Conservation (phyloP, 2,113 vertebrate genomes). For the Microcebus tavaratra region DNA sequence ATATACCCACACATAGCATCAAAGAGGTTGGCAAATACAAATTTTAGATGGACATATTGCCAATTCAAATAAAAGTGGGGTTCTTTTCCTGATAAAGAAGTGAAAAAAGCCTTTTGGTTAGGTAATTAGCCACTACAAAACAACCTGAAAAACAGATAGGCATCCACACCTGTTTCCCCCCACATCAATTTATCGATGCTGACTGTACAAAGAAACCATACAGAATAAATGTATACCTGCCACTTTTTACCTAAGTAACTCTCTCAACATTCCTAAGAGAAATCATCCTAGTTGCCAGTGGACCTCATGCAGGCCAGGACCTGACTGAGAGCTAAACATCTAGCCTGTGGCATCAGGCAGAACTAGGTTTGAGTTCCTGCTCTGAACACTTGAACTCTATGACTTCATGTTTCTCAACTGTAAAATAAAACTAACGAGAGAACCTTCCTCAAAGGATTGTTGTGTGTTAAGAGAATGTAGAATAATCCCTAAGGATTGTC, state of each 20-base stretch:
- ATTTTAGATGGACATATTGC: neutral
- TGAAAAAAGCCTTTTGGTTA: neutral
- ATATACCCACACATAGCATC: neutral
- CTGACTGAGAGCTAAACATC: neutral
- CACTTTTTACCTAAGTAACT: neutral
- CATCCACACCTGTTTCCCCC: neutral
- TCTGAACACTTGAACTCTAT: neutral
- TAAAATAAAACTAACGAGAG: neutral
- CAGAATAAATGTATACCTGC: neutral
- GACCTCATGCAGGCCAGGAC: neutral
- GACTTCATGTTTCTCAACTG: neutral
- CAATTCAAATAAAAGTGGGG: neutral
- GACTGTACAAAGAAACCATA: neutral
- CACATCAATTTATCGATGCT: neutral
- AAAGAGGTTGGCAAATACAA: neutral
- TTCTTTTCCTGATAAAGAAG: neutral
- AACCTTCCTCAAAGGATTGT: neutral
- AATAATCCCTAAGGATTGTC: neutral
- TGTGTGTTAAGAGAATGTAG: too few relatives aligned
- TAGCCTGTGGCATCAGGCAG: neutral
- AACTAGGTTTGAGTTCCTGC: neutral
- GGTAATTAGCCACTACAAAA: neutral
- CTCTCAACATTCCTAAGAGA: neutral
- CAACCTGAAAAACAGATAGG: neutral
- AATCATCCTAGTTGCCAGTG: neutral